Evolutionary conservation across 92 coral and sea anemone genomes (phyloP).

Genomic region (Parazoanthus swiftii): DNA sequence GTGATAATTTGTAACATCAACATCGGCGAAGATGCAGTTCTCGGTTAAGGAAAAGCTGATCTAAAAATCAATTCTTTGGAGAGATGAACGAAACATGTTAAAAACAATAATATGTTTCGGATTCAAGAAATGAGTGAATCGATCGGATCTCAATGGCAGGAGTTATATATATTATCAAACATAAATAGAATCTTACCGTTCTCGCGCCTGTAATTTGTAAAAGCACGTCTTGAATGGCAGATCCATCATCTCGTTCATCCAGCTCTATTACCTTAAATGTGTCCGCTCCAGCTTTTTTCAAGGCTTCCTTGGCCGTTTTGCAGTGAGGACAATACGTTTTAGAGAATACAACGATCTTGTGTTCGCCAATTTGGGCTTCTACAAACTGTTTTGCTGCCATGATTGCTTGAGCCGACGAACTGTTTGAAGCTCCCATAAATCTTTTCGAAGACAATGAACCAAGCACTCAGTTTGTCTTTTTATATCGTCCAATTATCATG

Average conservation of each 20-base stretch:
- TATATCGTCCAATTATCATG: background rate
- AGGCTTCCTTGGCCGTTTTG: conserved; percentile 66
- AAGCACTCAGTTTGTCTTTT: background rate
- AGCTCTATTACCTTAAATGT: conserved; percentile 68
- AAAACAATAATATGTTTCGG: background rate
- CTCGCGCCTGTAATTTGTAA: conserved; percentile 56
- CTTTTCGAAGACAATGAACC: background rate
- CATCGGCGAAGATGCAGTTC: no score
- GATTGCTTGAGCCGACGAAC: background rate
- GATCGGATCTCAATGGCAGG: background rate
- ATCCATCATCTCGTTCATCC: conserved; percentile 70
- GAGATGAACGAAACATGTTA: no score
- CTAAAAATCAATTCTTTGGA: no score
- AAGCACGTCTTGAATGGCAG: conserved; percentile 70
- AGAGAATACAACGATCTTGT: conserved; percentile 82
- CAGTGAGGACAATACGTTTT: conserved; percentile 89
- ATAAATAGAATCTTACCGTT: conserved; percentile 52
- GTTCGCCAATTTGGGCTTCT: conserved; percentile 52
- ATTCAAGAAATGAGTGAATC: background rate
- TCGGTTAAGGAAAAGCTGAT: no score
- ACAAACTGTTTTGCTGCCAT: conserved; percentile 66
- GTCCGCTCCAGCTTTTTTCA: conserved; percentile 57
- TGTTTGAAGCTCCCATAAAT: conserved; percentile 25
- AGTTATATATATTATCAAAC: no score
- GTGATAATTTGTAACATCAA: no score